These are phyloP conservation scores for Neolamprologus fasciatus DNA, from an alignment of 2,113 vertebrate genomes.

Conservation along the genomic window DNA sequence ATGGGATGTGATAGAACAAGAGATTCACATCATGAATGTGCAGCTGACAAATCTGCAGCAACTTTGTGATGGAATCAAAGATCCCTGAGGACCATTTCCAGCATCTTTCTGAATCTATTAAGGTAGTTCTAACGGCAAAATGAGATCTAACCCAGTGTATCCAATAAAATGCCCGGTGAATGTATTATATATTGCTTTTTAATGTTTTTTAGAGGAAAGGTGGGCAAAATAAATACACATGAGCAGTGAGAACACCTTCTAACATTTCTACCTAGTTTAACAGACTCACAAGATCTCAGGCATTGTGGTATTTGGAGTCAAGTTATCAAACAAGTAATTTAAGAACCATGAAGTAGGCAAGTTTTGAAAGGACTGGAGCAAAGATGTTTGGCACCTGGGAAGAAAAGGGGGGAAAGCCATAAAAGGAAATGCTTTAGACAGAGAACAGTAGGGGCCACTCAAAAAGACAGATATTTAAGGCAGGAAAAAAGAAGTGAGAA, in stretches of 20 bases:
- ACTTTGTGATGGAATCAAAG: neutral
- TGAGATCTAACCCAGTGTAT: neutral
- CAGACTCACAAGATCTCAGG: neutral
- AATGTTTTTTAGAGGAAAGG: neutral
- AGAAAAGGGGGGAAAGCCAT: neutral
- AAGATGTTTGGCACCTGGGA: neutral
- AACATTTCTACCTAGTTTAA: neutral
- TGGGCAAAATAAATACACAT: neutral
- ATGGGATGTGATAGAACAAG: neutral
- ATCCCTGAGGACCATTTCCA: neutral
- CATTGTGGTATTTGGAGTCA: neutral
- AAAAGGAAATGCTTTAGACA: constrained; percentile 10
- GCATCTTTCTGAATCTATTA: neutral
- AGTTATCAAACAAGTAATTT: neutral
- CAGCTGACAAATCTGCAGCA: neutral
- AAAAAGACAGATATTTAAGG: constrained; percentile 14
- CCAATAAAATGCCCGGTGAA: neutral
- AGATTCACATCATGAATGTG: neutral
- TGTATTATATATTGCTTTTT: neutral
- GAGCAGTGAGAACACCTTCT: neutral
- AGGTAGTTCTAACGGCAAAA: neutral
- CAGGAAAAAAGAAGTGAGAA: constrained; percentile 15
- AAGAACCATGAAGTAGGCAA: neutral
- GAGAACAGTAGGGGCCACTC: neutral
- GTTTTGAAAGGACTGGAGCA: constrained; percentile 6